A percentile compares a stretch with the other conserved stretches of the same genome.
phyloP scores from a whole-genome alignment of 2,113 vertebrate genomes.

The Marmota monax region DNA sequence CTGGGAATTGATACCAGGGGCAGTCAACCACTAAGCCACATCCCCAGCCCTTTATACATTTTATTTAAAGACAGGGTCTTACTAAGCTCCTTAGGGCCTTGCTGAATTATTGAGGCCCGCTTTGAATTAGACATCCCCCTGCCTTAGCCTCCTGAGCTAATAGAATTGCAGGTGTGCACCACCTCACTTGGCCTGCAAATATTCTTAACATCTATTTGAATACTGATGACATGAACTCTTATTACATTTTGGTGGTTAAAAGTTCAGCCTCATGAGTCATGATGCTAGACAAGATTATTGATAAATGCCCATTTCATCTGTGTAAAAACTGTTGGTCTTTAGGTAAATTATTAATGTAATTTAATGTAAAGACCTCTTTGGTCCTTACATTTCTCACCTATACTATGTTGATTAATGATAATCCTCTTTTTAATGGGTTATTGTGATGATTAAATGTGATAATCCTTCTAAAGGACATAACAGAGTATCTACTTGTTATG shows the following conservation, averaged over 20 bases:
- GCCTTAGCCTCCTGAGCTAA: no score
- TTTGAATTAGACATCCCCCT: no score
- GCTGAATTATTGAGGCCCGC: no score
- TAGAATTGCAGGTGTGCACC: no score
- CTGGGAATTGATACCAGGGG: no score
- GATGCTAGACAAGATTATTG: not conserved
- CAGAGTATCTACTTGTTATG: not conserved
- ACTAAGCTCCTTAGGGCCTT: no score
- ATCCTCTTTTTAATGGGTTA: not conserved
- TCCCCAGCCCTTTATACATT: no score
- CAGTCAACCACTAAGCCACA: no score
- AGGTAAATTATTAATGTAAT: not conserved
- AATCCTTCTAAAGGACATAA: not conserved
- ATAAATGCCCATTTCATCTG: not conserved
- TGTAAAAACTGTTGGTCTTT: not conserved
- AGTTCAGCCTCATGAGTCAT: not conserved
- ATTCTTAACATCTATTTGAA: not conserved
- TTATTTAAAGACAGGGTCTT: no score
- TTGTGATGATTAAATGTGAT: not conserved
- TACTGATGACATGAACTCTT: not conserved
- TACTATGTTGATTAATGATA: not conserved
- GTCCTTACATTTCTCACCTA: not conserved
- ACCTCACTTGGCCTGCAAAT: not conserved
- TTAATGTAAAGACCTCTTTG: not conserved
- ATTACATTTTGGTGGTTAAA: not conserved